Evolutionary conservation across 2,797 vertebrate species (phyloP), one percentile per base, ranked within the genome.

Genomic region (Lepidocolaptes lacrymiger): DNA sequence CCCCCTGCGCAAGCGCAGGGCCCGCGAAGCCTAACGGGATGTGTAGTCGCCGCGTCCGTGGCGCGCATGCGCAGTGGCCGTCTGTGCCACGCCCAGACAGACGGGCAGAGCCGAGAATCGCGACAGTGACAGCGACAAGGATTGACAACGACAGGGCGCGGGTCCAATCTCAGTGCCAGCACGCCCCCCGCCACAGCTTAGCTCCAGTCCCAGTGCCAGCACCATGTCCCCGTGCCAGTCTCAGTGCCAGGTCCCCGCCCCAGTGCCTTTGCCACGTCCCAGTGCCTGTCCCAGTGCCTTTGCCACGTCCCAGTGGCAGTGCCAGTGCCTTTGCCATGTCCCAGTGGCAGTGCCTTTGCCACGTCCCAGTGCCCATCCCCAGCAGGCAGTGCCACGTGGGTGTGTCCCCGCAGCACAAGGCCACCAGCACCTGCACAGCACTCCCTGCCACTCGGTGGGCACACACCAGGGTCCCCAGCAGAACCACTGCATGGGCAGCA

Each of bases 101-200:
- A 16, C 3, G 19, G 14, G 13, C 5, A 3, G 22, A 0, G 21
- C 7, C 2, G 23, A 15, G 6, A 2, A 1, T 15, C 3, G 64
- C 3, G 48, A 5, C 41, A 2, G 41, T 13, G 81, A 7, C 14
- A 4, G 2, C 1, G 81, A 7, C 12, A 4, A 2, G 1, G 56
- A 56, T 19, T 1, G n/a, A 27, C n/a, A 10, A 32, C 2, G 66
- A 36, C 34, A 13, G 41, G 1, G 67, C 13, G 19, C 12, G 26
- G 17, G 12, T 14, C 5, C 28, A 5, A 14, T 24, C 19, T 37
- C 32, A n/a, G 6, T 23, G 34, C 30, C 48, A 41, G 24, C 10
- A 6, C 5, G 16, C 15, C 39, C 18, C 28, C 10, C 20, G 5
- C 12, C 13, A 20, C 23, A 10, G 23, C 13, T 44, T 73, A n/a